Evolutionary conservation across 2,113 vertebrate genomes (phyloP).

Genomic region (Megaleporinus macrocephalus): DNA sequence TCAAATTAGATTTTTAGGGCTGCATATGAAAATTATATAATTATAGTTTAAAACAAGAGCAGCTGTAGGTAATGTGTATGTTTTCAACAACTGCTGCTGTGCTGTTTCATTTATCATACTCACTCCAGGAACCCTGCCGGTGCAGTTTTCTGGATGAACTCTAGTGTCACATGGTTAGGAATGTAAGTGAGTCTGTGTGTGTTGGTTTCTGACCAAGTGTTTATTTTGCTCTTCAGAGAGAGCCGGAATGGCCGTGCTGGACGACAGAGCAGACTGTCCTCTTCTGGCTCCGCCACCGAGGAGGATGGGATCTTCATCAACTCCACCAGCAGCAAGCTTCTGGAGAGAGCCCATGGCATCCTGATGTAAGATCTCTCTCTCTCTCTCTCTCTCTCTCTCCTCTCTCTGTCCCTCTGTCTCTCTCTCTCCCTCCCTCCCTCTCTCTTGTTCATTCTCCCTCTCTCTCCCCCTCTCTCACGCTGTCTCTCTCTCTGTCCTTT

Average conservation of each 20-base stretch:
- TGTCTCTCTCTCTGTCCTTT: no score
- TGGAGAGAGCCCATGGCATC: conserved; percentile 96
- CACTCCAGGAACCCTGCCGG: not conserved
- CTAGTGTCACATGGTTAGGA: not conserved
- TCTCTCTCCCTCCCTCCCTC: no score
- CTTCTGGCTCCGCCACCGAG: conserved; percentile 77
- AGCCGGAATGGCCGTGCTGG: conserved; percentile 85
- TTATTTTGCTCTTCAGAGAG: conserved; percentile 69
- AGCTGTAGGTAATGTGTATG: not conserved
- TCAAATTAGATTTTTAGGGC: no score
- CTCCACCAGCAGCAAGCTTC: conserved; percentile 90
- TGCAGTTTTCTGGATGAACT: not conserved
- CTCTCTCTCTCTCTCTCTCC: not conserved
- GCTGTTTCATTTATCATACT: not conserved
- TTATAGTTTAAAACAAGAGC: no score
- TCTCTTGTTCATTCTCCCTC: no score
- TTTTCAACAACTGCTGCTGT: not conserved
- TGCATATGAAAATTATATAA: no score
- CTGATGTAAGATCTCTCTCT: conserved; percentile 87
- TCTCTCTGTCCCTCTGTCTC: no score
- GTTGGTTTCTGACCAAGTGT: conserved; percentile 40
- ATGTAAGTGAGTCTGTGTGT: conserved; percentile 28
- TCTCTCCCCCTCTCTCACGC: no score
- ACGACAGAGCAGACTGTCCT: conserved; percentile 76
- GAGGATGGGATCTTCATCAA: conserved; percentile 93